phyloP scores from a whole-genome alignment of 2,888 invertebrate genomes.

The Stenolophus ochropezus region DNA sequence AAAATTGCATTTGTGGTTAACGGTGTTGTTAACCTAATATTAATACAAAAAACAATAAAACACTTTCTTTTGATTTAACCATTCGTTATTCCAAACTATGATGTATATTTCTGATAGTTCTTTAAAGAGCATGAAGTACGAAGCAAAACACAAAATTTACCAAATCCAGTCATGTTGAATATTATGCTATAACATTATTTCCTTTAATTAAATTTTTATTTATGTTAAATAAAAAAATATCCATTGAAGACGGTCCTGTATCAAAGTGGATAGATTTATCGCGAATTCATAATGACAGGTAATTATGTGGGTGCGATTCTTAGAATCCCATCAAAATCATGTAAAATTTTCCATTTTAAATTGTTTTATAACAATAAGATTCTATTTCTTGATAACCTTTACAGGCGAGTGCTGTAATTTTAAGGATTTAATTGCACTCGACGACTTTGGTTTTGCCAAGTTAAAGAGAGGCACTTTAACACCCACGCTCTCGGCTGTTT shows the following conservation, averaged over 20 bases:
- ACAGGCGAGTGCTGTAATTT: constrained; percentile 11
- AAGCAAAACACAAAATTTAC: no score
- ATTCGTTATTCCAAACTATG: no score
- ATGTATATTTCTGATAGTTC: no score
- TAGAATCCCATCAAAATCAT: constrained; percentile 16
- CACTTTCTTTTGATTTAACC: no score
- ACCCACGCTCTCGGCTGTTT: constrained; percentile 7
- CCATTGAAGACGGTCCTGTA: constrained; percentile 7
- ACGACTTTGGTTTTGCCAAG: neutral
- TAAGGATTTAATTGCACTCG: neutral
- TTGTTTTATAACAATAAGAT: constrained; percentile 38
- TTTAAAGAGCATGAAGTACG: no score
- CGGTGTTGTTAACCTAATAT: no score
- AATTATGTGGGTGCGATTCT: constrained; percentile 40
- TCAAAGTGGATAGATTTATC: constrained; percentile 17
- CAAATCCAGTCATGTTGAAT: no score
- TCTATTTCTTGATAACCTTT: neutral
- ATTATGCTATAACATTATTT: neutral
- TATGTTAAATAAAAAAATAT: no score
- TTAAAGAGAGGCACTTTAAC: constrained; percentile 19
- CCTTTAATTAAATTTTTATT: no score
- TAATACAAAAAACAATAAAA: no score
- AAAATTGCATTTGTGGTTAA: no score
- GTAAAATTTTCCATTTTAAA: constrained; percentile 14
- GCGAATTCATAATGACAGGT: constrained; percentile 20